These are phyloP conservation scores for Lepus americanus DNA, from an alignment of 2,113 vertebrate genomes.

Conservation along the genomic window DNA sequence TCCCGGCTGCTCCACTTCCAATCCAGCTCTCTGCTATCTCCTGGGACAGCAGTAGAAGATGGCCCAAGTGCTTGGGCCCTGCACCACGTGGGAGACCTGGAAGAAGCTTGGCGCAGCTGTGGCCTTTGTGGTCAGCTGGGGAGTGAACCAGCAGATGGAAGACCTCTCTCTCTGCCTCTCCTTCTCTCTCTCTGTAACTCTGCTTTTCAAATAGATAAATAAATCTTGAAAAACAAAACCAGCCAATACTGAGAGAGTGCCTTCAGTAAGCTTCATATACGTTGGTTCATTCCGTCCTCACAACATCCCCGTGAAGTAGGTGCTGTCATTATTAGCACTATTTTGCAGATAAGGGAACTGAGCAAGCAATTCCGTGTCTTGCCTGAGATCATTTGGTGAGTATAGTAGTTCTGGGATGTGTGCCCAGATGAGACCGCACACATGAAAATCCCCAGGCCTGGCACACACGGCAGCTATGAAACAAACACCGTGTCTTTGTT, in stretches of 20 bases:
- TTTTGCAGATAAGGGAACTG: constrained; percentile 12
- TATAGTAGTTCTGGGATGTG: background rate
- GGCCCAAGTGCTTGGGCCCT: too few species aligned
- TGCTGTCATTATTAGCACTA: background rate
- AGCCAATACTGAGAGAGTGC: background rate
- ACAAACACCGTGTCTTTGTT: background rate
- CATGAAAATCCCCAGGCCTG: background rate
- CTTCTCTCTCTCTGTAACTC: too few species aligned
- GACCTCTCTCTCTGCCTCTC: too few species aligned
- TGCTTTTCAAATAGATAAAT: too few species aligned
- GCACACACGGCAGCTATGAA: background rate
- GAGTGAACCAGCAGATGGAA: too few species aligned
- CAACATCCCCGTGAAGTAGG: background rate
- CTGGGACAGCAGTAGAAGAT: too few species aligned
- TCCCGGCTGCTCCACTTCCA: too few species aligned
- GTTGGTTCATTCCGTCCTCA: background rate
- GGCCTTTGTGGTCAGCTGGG: too few species aligned
- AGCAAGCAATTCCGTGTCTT: background rate
- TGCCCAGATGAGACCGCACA: background rate
- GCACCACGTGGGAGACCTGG: too few species aligned
- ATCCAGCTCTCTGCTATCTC: too few species aligned
- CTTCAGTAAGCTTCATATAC: background rate
- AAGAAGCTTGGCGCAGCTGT: too few species aligned
- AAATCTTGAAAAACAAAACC: background rate
- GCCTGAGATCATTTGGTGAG: background rate